Evolutionary conservation across 1,140 invertebrate species (phyloP).

Genomic region (Littorina saxatilis): DNA sequence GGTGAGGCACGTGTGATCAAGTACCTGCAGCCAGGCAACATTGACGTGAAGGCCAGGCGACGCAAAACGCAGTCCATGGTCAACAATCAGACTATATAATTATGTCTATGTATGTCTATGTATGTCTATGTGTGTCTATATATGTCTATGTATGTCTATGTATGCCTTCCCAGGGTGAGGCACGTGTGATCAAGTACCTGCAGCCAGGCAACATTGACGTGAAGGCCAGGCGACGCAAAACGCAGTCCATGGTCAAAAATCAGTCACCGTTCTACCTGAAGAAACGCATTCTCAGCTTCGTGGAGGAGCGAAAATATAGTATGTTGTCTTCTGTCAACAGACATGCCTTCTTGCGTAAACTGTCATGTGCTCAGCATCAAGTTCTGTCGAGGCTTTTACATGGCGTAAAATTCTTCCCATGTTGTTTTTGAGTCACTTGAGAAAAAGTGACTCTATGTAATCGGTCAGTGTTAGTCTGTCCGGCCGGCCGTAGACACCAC

Average conservation of each 20-base stretch:
- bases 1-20: conserved; percentile 70
- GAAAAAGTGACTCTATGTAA: too few relatives aligned
- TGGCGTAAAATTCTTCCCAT: too few relatives aligned
- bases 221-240: conserved; percentile 60
- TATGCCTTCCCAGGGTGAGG: conserved; percentile 64
- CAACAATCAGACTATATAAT: too few relatives aligned
- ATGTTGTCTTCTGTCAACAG: too few relatives aligned
- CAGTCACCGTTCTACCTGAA: conserved; percentile 61
- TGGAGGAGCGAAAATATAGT: conserved; percentile 67
- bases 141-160: neutral
- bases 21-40: conserved; percentile 60
- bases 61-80: conserved; percentile 64
- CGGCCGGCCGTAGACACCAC: too few relatives aligned
- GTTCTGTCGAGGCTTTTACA: too few relatives aligned
- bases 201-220: conserved; percentile 63
- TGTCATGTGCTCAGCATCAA: too few relatives aligned
- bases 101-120: too few relatives aligned
- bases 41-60: conserved; percentile 62
- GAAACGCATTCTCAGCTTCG: conserved; percentile 69
- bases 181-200: conserved; percentile 66
- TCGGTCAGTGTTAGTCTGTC: too few relatives aligned
- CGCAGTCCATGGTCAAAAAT: conserved; percentile 63
- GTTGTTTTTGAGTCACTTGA: too few relatives aligned
- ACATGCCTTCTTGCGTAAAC: neutral
- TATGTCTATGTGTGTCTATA: neutral